Conservation (phyloP, 30 jellyfish, hydroid and myxozoan genomes). For the Nemopilema nomurai region DNA sequence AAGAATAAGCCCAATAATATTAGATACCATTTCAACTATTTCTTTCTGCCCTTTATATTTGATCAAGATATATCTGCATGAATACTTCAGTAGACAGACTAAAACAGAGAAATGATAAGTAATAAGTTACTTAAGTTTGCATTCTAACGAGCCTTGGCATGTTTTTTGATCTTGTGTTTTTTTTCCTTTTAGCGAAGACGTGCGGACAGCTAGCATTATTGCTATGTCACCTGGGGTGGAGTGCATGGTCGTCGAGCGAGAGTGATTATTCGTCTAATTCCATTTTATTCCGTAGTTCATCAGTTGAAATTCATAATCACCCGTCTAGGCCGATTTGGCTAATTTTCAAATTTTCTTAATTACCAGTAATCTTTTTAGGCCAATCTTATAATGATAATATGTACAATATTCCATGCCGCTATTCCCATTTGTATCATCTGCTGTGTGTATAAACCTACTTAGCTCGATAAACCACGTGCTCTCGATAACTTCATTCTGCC, state of each 20-base stretch:
- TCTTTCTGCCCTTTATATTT: too few species aligned
- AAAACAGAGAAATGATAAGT: too few species aligned
- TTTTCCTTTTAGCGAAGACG: constrained; percentile 70
- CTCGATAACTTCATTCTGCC: background rate
- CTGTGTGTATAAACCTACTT: background rate
- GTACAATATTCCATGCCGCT: background rate
- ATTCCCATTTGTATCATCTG: background rate
- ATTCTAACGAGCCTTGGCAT: too few species aligned
- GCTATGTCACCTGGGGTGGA: constrained; percentile 90
- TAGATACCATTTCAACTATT: too few species aligned
- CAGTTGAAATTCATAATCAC: background rate
- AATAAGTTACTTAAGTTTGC: too few species aligned
- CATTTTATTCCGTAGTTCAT: background rate
- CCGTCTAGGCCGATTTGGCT: background rate
- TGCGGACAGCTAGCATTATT: constrained; percentile 93
- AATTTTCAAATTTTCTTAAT: too few species aligned
- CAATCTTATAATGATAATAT: background rate
- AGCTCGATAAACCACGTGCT: background rate
- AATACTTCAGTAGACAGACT: too few species aligned
- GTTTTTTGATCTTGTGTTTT: too few species aligned
- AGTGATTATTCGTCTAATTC: constrained; percentile 17
- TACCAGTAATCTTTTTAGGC: background rate
- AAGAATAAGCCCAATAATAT: too few species aligned
- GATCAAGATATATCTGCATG: too few species aligned
- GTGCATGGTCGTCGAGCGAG: constrained; percentile 93